Evolutionary conservation across 2,888 invertebrate species (phyloP).

Genomic region (Caenorhabditis sp.): DNA sequence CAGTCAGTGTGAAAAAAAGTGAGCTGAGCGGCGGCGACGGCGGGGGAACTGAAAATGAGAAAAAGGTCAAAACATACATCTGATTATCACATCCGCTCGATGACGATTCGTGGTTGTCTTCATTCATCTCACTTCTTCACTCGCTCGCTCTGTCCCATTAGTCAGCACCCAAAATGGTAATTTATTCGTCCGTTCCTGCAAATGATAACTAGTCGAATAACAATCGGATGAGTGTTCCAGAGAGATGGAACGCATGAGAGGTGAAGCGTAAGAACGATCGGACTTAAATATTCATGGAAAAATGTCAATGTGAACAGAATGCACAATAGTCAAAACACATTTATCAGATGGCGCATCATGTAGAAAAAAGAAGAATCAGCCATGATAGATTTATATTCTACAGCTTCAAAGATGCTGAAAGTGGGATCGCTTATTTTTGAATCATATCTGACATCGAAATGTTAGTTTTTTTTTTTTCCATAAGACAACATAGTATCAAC

Average conservation of each 20-base stretch:
- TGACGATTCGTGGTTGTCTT: conserved; percentile 61
- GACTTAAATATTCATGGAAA: conserved; percentile 54
- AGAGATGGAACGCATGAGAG: conserved; percentile 25
- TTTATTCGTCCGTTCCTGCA: conserved; percentile 38
- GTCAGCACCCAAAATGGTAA: conserved; percentile 39
- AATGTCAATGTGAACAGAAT: too few species aligned
- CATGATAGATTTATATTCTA: too few species aligned
- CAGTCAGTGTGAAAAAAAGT: conserved; percentile 1
- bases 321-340: conserved; percentile 23
- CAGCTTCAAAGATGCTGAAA: too few species aligned
- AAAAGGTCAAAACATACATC: conserved; percentile 49
- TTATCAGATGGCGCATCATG: conserved; percentile 14
- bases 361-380: too few species aligned
- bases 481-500: not conserved
- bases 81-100: conserved; percentile 68
- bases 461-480: too few species aligned
- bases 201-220: conserved; percentile 23
- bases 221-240: conserved; percentile 10
- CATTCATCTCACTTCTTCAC: conserved; percentile 48
- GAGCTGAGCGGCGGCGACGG: too few species aligned
- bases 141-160: conserved; percentile 29
- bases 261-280: not conserved
- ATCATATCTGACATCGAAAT: too few species aligned
- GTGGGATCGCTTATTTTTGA: too few species aligned
- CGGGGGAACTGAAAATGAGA: not conserved